Evolutionary conservation across 2,797 vertebrate species (phyloP), one percentile per base, ranked within the genome.

Genomic region (Sparidentex hasta): DNA sequence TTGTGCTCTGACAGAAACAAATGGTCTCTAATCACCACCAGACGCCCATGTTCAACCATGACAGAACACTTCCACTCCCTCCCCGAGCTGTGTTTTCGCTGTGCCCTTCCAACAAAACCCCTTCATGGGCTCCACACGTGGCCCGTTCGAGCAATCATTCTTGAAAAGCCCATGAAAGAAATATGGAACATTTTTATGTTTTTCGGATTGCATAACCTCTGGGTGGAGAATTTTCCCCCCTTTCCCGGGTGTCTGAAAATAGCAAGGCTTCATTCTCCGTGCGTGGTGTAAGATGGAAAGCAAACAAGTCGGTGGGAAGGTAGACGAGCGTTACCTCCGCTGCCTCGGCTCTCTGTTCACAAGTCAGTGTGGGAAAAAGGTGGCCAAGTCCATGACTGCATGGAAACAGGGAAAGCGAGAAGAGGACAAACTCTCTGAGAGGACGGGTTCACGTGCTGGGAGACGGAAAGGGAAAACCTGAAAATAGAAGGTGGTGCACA

Each of bases 1-100:
- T 85, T 91, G 89, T 87, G 80, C 80, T 85, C 85, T 91, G 94
- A 93, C 94, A 94, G 92, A 93, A 93, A 93, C 92, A 92, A 93
- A 93, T 92, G 85, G 88, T 68, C 85, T 89, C 86, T 94, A 95
- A 95, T 93, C 92, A 90, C 87, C 90, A 88, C 91, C 94, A 94
- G 93, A 89, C 90, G 57, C 70, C 84, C 81, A 82, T 74, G 88
- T 90, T 87, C 87, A 89, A 90, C 93, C 92, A 88, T 93, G 92
- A 93, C 91, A 92, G 89, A 88, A 90, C 84, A 87, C 92, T 90
- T 93, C 88, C 90, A 93, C 88, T 92, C 82, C 75, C 81, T 74
- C 66, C 64, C 78, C 4, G 74, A 80, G 85, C 76, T 65, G 66
- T 64, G 58, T 73, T 62, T 76, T 85, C 27, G 2, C 67, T 33